phyloP scores from a whole-genome alignment of 2,113 vertebrate species.

The Hyaena hyaena region DNA sequence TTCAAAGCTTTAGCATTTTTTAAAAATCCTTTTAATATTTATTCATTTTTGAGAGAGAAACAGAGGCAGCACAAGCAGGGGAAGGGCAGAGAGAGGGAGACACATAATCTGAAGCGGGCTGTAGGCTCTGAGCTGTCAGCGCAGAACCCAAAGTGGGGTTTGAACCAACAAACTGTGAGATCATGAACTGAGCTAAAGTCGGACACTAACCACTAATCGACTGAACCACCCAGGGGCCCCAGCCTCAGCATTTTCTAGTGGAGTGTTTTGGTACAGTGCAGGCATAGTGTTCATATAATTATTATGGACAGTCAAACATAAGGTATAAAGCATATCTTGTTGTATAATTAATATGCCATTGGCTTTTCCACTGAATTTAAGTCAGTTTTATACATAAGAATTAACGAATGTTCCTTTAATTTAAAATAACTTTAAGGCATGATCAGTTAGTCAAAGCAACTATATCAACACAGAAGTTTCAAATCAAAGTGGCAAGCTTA shows the following conservation, averaged over 20 bases:
- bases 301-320: background rate
- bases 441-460: conserved; percentile 55
- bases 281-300: background rate
- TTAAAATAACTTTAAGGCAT: conserved; percentile 47
- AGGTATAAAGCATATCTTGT: background rate
- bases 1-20: background rate
- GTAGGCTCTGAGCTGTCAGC: too few species aligned
- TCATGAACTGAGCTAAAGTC: too few species aligned
- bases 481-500: conserved; percentile 21
- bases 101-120: too few species aligned
- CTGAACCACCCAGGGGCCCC: too few species aligned
- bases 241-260: background rate
- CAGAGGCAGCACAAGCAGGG: too few species aligned
- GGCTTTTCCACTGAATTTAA: conserved; percentile 12
- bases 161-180: too few species aligned
- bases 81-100: too few species aligned
- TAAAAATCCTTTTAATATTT: too few species aligned
- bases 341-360: background rate
- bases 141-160: too few species aligned
- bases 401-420: conserved; percentile 45
- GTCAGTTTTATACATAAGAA: background rate
- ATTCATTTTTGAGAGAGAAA: too few species aligned
- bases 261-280: background rate
- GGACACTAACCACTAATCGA: too few species aligned
- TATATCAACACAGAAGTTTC: conserved; percentile 32